A percentile compares a stretch with the other conserved stretches of the same genome.
These are phyloP conservation scores for Fragum whitleyi DNA, from an alignment of 2,888 invertebrate genomes.

Conservation along the genomic window DNA sequence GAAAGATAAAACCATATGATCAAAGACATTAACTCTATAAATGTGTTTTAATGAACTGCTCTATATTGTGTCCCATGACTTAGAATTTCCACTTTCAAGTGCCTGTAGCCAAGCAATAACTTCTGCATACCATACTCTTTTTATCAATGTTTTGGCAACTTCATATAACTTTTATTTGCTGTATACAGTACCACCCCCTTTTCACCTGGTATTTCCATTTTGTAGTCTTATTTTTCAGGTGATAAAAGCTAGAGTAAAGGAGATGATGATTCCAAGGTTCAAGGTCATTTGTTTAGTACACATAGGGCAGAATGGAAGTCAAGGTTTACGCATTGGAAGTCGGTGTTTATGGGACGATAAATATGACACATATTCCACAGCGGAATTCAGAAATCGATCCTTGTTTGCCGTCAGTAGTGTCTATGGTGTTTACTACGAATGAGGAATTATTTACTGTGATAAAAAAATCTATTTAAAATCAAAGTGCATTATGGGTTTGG, in stretches of 20 bases:
- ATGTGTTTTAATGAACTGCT: no score
- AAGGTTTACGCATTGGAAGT: slow-evolving; percentile 82
- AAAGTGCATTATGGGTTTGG: neutral
- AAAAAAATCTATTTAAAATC: neutral
- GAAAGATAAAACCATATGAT: no score
- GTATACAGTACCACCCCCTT: no score
- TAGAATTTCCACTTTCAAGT: no score
- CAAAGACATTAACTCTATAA: no score
- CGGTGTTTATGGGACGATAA: slow-evolving; percentile 84
- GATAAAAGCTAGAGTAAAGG: slow-evolving; percentile 83
- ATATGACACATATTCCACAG: slow-evolving; percentile 81
- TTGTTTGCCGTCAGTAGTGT: slow-evolving; percentile 84
- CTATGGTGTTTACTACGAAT: slow-evolving; percentile 82
- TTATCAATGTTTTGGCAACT: no score
- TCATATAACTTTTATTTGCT: no score
- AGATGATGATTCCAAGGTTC: slow-evolving; percentile 83
- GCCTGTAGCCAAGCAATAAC: no score
- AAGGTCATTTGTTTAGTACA: slow-evolving; percentile 84
- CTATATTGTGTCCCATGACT: no score
- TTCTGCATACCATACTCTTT: no score
- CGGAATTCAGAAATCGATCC: slow-evolving; percentile 83
- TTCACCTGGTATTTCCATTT: no score
- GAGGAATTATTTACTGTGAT: neutral
- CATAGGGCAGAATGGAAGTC: slow-evolving; percentile 82
- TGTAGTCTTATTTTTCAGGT: slow-evolving; percentile 80